These are phyloP conservation scores for Pygathrix nemaeus DNA, from an alignment of 2,113 vertebrate species.

Conservation along the genomic window DNA sequence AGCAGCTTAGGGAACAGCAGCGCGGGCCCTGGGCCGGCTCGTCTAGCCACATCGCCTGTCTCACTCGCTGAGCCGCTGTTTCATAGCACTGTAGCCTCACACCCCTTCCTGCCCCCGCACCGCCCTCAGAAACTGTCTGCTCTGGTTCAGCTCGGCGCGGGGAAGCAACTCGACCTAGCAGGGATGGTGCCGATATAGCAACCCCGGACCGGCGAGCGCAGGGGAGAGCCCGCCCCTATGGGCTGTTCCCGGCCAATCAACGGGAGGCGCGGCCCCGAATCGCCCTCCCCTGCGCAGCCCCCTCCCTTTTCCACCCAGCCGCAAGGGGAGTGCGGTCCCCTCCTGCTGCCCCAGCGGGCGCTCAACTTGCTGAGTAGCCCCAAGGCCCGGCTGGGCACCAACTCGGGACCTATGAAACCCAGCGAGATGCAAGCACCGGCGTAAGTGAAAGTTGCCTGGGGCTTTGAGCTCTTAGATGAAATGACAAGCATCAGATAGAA, in stretches of 20 bases:
- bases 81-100: slow-evolving; percentile 62
- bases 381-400: not conserved
- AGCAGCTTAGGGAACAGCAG: slow-evolving; percentile 65
- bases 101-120: not conserved
- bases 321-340: not conserved
- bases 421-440: not conserved
- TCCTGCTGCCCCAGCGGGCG: accelerated
- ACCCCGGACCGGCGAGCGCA: slow-evolving; percentile 39
- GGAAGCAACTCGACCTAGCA: slow-evolving; percentile 3
- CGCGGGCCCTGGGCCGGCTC: slow-evolving; percentile 30
- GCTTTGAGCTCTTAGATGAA: not conserved
- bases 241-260: slow-evolving; percentile 56
- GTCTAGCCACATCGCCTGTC: slow-evolving; percentile 26
- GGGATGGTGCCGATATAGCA: slow-evolving; percentile 67
- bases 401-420: not conserved
- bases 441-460: not conserved
- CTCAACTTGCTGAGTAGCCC: not conserved
- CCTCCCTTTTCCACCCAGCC: not conserved
- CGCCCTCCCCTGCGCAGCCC: not conserved
- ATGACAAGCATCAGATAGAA: not conserved
- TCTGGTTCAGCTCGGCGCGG: not conserved
- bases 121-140: not conserved
- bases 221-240: slow-evolving; percentile 76
- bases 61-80: slow-evolving; percentile 57
- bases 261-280: not conserved